These are phyloP conservation scores for Drosophila ficusphila DNA, from an alignment of 1,140 invertebrate species.

Conservation along the genomic window DNA sequence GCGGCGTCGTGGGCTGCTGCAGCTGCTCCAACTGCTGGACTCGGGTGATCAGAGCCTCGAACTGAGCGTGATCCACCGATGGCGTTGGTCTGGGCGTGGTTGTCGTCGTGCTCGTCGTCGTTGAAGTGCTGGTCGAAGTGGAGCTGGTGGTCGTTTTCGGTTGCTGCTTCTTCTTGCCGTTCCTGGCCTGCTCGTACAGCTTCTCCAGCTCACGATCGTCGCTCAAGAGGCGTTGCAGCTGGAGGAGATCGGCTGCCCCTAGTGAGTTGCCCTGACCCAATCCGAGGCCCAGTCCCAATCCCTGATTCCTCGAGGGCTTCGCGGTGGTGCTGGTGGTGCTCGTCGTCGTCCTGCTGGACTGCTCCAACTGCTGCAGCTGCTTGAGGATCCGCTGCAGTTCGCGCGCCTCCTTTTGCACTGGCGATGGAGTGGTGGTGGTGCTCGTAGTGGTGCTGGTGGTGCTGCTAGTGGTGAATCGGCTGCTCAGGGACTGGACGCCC, in stretches of 20 bases:
- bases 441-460: neutral
- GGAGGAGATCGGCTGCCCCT: conserved; percentile 55
- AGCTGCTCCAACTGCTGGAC: conserved; percentile 77
- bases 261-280: conserved; percentile 1
- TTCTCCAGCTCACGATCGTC: conserved; percentile 72
- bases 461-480: conserved; percentile 51
- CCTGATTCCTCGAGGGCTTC: neutral
- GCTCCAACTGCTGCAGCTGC: conserved; percentile 51
- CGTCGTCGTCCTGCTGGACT: conserved; percentile 30
- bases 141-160: conserved; percentile 22
- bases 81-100: conserved; percentile 40
- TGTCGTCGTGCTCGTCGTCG: conserved; percentile 4
- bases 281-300: conserved; percentile 3
- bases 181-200: conserved; percentile 76
- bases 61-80: conserved; percentile 59
- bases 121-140: conserved; percentile 26
- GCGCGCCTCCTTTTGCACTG: conserved; percentile 24
- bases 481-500: conserved; percentile 41
- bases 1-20: conserved; percentile 64
- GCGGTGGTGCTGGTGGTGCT: conserved; percentile 31
- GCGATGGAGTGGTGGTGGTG: conserved; percentile 7
- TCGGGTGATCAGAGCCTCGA: conserved; percentile 72
- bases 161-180: conserved; percentile 46
- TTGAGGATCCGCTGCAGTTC: conserved; percentile 52
- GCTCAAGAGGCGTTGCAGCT: conserved; percentile 68